Base-by-base conservation (phyloP, 2,888 invertebrate species). In the Callinectes sapidus region DNA sequence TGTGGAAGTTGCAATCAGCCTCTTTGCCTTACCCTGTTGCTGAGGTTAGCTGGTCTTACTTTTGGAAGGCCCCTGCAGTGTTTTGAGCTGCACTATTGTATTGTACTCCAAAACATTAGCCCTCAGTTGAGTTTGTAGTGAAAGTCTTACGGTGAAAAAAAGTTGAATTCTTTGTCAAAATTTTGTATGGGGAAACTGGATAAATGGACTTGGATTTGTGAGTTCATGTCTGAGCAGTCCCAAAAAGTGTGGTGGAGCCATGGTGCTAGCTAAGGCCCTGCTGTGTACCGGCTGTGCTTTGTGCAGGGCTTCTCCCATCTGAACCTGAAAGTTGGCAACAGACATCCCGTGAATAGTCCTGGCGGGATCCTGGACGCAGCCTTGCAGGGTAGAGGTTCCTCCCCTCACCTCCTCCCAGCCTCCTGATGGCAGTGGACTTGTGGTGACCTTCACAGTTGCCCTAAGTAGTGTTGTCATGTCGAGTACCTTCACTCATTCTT, bases 1-100 rank as follows among this genome's bases (percentile, higher is more conserved):
- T 81, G 77, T 81, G 77, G 77, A 81, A 28, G 77, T 81, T 81
- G 35, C 77, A 81, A 81, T 81, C 77, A 28, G 77, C 77, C 77
- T 81, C 77, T 32, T 81, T 81, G 77, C 77, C 77, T 81, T 81
- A 81, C 32, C 77, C 77, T 81, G 32, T 81, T 81, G 77, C 35
- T 35, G 77, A 81, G 77, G 77, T 81, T 81, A 28, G 32, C 77
- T 14, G 77, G 77, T 81, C 77, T 35, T 81, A 28, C 14, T 28
- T 81, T 32, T 35, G 77, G 32, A 28, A 28, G 77, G 35, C 77
- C 77, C 14, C 32, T 32, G 77, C 35, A 35, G 77, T 61, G 61
- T 32, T 28, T 35, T 32, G 10, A 32, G 77, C 77, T 28, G 35
- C 35, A 81, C 14, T 81, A 32, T 3, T 81, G 77, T 32, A 81